These are phyloP conservation scores for Clepsis dumicolana DNA, from an alignment of 2,888 invertebrate genomes.

Conservation along the genomic window DNA sequence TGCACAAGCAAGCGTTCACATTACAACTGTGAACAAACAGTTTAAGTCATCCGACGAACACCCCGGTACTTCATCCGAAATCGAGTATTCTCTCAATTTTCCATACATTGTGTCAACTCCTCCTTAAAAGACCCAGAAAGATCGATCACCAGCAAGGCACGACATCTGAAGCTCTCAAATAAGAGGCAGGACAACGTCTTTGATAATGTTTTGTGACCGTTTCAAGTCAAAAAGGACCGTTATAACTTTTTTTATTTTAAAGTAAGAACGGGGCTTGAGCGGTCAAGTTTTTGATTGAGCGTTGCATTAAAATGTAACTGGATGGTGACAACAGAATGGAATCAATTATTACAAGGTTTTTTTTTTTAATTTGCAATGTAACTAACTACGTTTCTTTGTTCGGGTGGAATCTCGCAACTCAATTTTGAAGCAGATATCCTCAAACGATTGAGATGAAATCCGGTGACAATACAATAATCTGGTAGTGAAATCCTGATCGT, in stretches of 20 bases:
- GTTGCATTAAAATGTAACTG: background rate
- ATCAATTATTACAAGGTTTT: background rate
- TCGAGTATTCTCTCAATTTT: background rate
- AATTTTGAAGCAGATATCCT: too few relatives aligned
- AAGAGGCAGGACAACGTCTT: constrained; percentile 19
- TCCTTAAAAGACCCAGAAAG: constrained; percentile 34
- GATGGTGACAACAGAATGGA: background rate
- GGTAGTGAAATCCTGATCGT: too few relatives aligned
- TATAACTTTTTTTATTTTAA: constrained; percentile 9
- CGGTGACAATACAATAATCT: too few relatives aligned
- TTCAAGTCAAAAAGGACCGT: constrained; percentile 24
- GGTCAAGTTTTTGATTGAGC: background rate
- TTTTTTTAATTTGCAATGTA: too few relatives aligned
- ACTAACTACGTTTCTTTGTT: too few relatives aligned
- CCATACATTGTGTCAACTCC: background rate
- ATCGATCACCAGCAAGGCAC: constrained; percentile 44
- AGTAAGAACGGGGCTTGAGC: background rate
- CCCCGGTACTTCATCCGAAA: background rate
- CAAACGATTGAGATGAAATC: too few relatives aligned
- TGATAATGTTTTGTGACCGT: constrained; percentile 25
- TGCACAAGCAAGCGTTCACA: too few relatives aligned
- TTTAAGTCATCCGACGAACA: too few relatives aligned
- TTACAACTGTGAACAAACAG: too few relatives aligned
- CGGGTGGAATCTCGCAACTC: too few relatives aligned
- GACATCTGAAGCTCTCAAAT: constrained; percentile 41